Base-by-base conservation (phyloP, 2,888 invertebrate genomes). In the Eubasilissa splendida region DNA sequence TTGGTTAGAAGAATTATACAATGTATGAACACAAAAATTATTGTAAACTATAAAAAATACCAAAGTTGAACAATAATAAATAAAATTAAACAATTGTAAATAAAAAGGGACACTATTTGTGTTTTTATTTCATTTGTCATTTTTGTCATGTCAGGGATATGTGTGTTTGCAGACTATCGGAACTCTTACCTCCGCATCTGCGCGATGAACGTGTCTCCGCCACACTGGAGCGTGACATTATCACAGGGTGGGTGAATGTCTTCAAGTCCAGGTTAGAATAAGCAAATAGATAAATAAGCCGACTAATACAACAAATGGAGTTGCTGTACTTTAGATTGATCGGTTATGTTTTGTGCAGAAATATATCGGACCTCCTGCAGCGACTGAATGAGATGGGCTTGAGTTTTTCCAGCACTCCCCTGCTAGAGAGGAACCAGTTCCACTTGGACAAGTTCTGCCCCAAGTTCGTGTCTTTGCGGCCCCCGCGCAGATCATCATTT, bases 231-330 rank as follows among this genome's bases (percentile, higher is more conserved):
- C 88, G 90, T 84, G 87, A 92, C 52, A 89, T 92, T 0, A 93
- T 95, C 1, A 94, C 94, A 0, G 96, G 95, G 83, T 96, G 96
- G 96, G 93, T 96, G 11, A 96, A 96, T 88, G 93, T 93, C 0
- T 93, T 93, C 84, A 93, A 93, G 87, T 89, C 94, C 4, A 92
- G 92, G 95, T 93, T 14, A 54, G 50, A 3, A 10, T 33, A 42
- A 22, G 22, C 22, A 1, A 22, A 22, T 22, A 22, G 22, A 22
- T 22, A 22, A 22, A 22, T 22, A 1, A 22, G 1, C 22, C 22
- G 1, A 22, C 22, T 22, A 22, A 22, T 22, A 22, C 1, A 22
- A 22, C 22, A 22, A 22, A 22, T 1, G 22, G 22, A 22, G 22
- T 22, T 22, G 42, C 52, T n/a, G 14, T 22, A 22, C 22, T 22